Conservation (phyloP, 2,113 vertebrate species). For the Cyanoramphus novaezelandiae region DNA sequence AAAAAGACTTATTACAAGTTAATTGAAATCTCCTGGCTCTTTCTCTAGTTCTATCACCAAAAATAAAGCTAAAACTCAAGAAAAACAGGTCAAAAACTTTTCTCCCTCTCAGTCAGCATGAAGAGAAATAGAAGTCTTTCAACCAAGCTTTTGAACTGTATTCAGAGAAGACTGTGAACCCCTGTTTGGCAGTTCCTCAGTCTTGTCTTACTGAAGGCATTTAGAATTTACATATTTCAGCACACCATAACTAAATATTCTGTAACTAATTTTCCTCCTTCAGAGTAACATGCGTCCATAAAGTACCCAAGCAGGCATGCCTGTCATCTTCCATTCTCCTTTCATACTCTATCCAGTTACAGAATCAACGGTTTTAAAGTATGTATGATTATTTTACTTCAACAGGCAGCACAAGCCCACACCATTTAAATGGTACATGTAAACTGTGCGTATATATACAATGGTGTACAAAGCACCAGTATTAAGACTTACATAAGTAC, state of each 20-base stretch:
- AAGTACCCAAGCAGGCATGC: background rate
- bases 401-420: background rate
- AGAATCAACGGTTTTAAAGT: background rate
- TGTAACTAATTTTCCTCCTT: background rate
- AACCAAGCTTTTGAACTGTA: background rate
- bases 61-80: background rate
- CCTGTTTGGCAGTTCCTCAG: background rate
- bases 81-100: background rate
- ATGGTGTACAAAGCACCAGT: background rate
- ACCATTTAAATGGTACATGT: background rate
- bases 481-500: background rate
- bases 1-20: background rate
- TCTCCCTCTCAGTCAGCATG: background rate
- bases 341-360: background rate
- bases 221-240: background rate
- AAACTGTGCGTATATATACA: background rate
- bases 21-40: background rate
- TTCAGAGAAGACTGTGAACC: background rate
- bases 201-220: background rate
- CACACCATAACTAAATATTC: background rate
- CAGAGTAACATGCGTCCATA: background rate
- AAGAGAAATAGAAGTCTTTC: background rate
- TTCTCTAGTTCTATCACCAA: background rate
- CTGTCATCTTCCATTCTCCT: background rate
- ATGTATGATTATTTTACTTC: background rate